Conservation (phyloP, 1,140 invertebrate species). For the Achroia grisella region DNA sequence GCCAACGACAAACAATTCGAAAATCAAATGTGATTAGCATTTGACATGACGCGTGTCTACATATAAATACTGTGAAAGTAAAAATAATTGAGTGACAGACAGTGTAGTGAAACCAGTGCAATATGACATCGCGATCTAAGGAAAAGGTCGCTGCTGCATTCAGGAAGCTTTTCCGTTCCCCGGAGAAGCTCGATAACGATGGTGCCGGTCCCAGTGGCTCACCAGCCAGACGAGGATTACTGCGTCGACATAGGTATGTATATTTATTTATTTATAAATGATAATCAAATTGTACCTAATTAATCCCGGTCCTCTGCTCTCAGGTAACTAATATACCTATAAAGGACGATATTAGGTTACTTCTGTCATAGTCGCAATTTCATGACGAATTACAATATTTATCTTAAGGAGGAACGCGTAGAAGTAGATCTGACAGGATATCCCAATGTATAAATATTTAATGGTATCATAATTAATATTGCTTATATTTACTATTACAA, state of each 20-base stretch:
- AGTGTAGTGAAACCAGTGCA: slow-evolving; percentile 33
- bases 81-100: slow-evolving; percentile 32
- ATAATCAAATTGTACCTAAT: no score
- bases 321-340: no score
- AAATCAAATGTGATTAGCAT: slow-evolving; percentile 40
- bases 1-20: slow-evolving; percentile 10
- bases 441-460: no score
- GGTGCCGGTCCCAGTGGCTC: slow-evolving; percentile 75
- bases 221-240: slow-evolving; percentile 76
- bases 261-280: no score
- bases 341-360: no score
- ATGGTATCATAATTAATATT: no score
- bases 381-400: no score
- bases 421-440: no score
- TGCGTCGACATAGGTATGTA: slow-evolving; percentile 63
- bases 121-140: slow-evolving; percentile 83
- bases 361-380: no score
- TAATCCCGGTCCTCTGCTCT: no score
- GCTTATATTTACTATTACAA: no score
- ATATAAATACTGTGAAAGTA: slow-evolving; percentile 25
- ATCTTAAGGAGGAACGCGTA: no score
- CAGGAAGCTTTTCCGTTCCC: slow-evolving; percentile 82
- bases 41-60: slow-evolving; percentile 27
- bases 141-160: slow-evolving; percentile 82
- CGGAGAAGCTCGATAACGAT: slow-evolving; percentile 78